phyloP scores from a whole-genome alignment of 2,113 vertebrate species.

The Ploceus nigricollis region DNA sequence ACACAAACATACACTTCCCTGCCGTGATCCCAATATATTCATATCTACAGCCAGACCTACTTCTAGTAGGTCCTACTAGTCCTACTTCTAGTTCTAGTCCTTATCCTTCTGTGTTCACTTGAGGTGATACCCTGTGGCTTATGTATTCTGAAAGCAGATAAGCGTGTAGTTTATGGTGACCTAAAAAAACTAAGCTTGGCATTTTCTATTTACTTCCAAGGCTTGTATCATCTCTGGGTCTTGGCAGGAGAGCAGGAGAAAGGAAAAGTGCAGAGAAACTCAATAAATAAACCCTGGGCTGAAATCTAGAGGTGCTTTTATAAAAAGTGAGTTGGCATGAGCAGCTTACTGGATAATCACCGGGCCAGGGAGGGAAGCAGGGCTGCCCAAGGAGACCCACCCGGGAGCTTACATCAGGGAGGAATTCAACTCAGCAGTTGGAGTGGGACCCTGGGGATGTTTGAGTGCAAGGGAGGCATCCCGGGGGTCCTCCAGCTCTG shows the following conservation, averaged over 20 bases:
- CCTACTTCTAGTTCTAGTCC: neutral
- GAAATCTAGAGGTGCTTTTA: neutral
- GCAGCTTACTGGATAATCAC: slow-evolving; percentile 9
- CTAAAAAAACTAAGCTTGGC: neutral
- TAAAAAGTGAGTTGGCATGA: neutral
- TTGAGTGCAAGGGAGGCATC: neutral
- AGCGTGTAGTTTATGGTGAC: slow-evolving; percentile 3
- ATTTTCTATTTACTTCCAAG: slow-evolving; percentile 24
- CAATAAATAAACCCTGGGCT: neutral
- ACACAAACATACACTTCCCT: neutral
- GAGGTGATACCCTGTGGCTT: neutral
- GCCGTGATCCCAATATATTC: neutral
- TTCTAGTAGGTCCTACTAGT: too few species aligned
- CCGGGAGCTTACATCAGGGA: neutral
- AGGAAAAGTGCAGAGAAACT: slow-evolving; percentile 25
- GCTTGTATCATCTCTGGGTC: neutral
- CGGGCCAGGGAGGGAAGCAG: neutral
- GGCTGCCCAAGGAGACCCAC: neutral
- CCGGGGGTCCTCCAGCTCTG: fast-evolving
- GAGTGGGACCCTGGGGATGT: neutral
- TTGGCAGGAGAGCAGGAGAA: neutral
- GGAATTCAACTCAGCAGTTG: neutral
- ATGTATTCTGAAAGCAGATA: slow-evolving; percentile 23
- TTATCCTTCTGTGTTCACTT: slow-evolving; percentile 17
- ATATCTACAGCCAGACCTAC: neutral